phyloP scores from a whole-genome alignment of 2,113 vertebrate species.

The Fukomys damarensis region DNA sequence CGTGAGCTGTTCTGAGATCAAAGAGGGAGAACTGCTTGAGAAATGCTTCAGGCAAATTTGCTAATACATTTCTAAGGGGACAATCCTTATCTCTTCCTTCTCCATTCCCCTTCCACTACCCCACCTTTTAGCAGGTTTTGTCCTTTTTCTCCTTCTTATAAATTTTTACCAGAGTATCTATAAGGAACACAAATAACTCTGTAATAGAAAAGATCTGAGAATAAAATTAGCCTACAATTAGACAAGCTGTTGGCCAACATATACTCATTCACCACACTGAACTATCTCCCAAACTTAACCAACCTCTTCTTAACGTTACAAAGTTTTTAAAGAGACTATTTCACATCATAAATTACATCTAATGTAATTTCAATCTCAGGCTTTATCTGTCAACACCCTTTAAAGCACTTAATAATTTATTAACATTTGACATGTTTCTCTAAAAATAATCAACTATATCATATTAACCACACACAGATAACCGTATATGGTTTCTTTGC shows the following conservation, averaged over 20 bases:
- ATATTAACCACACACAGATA: constrained; percentile 58
- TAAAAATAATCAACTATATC: constrained; percentile 75
- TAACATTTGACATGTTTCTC: constrained; percentile 76
- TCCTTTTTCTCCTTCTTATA: neutral
- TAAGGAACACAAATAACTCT: neutral
- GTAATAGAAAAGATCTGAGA: neutral
- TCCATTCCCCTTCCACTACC: too few species aligned
- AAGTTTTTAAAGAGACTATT: constrained; percentile 58
- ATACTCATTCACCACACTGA: neutral
- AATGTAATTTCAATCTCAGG: constrained; percentile 65
- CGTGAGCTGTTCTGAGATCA: neutral
- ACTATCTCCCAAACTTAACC: constrained; percentile 41
- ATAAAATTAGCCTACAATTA: constrained; percentile 43
- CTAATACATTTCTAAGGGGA: constrained; percentile 3
- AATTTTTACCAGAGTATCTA: neutral
- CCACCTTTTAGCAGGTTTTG: neutral
- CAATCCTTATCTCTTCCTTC: neutral
- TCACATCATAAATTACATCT: constrained; percentile 79
- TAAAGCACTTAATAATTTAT: constrained; percentile 76
- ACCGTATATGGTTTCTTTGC: constrained; percentile 72
- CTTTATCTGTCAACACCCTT: constrained; percentile 75
- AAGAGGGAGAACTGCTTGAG: neutral
- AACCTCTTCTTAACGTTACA: constrained; percentile 45
- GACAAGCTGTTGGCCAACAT: constrained; percentile 1
- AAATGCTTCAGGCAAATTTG: neutral